Percentiles rank a stretch among this genome's conserved stretches.
Conservation (phyloP, 2,888 invertebrate species). For the Bellardia bayeri region DNA sequence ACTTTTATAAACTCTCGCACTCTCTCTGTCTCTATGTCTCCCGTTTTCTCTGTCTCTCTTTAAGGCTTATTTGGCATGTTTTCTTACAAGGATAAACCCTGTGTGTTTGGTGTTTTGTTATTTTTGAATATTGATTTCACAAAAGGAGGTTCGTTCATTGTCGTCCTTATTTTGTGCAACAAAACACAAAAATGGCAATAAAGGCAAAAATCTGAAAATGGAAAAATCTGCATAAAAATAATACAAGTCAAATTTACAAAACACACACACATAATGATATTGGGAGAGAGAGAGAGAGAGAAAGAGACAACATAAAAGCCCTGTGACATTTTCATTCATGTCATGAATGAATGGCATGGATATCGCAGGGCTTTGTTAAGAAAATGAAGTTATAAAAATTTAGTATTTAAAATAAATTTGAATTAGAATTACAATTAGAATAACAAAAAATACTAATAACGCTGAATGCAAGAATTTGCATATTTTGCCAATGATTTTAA, state of each 20-base stretch:
- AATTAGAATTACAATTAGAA: slow-evolving; percentile 65
- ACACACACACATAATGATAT: neutral
- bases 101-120: slow-evolving; percentile 29
- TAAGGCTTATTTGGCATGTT: no score
- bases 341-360: neutral
- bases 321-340: slow-evolving; percentile 51
- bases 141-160: slow-evolving; percentile 46
- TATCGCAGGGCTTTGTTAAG: slow-evolving; percentile 40
- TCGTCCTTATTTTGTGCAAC: slow-evolving; percentile 21
- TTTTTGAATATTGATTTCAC: slow-evolving; percentile 64
- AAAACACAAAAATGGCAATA: slow-evolving; percentile 65
- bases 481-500: slow-evolving; percentile 72
- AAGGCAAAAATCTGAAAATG: slow-evolving; percentile 30
- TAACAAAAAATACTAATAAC: slow-evolving; percentile 47
- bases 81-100: slow-evolving; percentile 50
- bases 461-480: slow-evolving; percentile 64
- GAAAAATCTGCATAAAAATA: slow-evolving; percentile 70
- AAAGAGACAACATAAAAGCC: slow-evolving; percentile 5
- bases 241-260: slow-evolving; percentile 59
- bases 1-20: neutral
- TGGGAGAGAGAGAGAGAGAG: neutral
- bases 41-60: no score
- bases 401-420: slow-evolving; percentile 45
- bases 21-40: neutral
- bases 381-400: slow-evolving; percentile 67